A percentile compares a stretch with the other conserved stretches of the same genome.
phyloP scores from a whole-genome alignment of 2,888 invertebrate species.

The Choristoneura rosaceana region DNA sequence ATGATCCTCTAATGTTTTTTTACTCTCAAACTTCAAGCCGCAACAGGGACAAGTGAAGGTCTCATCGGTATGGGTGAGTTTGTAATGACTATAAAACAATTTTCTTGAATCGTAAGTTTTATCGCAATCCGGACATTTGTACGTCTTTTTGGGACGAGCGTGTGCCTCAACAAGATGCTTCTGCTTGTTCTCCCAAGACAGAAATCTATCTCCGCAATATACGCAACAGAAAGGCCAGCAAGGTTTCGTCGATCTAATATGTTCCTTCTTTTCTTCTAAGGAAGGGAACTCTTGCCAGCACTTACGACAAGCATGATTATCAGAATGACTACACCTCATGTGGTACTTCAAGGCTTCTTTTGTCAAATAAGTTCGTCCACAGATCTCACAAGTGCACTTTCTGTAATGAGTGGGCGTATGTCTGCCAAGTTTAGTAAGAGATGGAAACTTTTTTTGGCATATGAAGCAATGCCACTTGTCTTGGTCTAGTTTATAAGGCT shows the following conservation, averaged over 20 bases:
- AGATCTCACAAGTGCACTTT: conserved; percentile 71
- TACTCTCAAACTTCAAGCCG: conserved; percentile 63
- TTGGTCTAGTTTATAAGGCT: conserved; percentile 67
- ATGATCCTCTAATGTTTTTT: conserved; percentile 69
- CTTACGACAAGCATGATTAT: conserved; percentile 64
- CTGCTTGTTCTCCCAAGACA: conserved; percentile 71
- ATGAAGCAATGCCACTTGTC: conserved; percentile 67
- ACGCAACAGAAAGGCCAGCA: conserved; percentile 71
- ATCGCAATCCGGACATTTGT: conserved; percentile 69
- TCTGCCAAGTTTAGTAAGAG: conserved; percentile 65
- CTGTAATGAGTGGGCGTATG: conserved; percentile 73
- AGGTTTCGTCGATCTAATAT: conserved; percentile 59
- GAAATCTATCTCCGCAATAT: conserved; percentile 69
- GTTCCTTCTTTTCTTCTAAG: conserved; percentile 60
- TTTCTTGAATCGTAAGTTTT: conserved; percentile 60
- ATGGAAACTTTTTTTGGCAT: conserved; percentile 65
- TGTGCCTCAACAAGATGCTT: conserved; percentile 65
- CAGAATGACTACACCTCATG: conserved; percentile 65
- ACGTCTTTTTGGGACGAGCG: conserved; percentile 56
- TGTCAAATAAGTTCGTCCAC: conserved; percentile 69
- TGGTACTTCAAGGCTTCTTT: conserved; percentile 72
- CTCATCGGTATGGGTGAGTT: conserved; percentile 65
- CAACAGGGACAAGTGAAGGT: conserved; percentile 66
- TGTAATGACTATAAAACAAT: conserved; percentile 68
- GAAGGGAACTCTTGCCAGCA: conserved; percentile 71